Evolutionary conservation across 35 echinoderm and acorn worm genomes (phyloP), one percentile per base, ranked within the genome.

Genomic region (Patiria miniata): DNA sequence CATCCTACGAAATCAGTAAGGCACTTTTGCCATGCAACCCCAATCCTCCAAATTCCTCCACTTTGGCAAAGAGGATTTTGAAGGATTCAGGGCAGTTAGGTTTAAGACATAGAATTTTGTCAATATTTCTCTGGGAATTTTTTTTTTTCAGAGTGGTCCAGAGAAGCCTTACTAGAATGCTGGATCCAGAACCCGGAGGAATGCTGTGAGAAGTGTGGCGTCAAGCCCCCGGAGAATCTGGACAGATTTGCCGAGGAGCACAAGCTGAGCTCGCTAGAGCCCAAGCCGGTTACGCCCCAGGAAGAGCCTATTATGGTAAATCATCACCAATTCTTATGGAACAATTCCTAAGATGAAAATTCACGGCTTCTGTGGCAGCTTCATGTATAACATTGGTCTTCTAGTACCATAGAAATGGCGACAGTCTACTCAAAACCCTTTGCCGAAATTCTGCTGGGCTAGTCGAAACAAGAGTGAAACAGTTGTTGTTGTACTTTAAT

Each of bases 151-250:
- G 96, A 99, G 77, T 99, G 96, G 96, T 99, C 96, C 0, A 40
- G 96, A 69, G 96, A 99, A 53, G 50, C 65, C 17, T 57, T 95
- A 0, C 68, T 99, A 26, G 96, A 99, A 85, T 76, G 85, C 0
- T 99, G 96, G 96, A 99, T 95, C 47, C 68, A n/a, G 22, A 83
- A 95, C 61, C 89, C 93, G 15, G 65, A 33, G 36, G 96, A 91
- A 53, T 99, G 96, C 68, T 99, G 96, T 88, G 96, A 94, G 39
- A 92, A 52, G 44, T 89, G 86, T 51, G 96, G 96, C 18, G 96
- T 94, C 1, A 93, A 99, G 44, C 93, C 96, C 37, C 96, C 96
- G 1, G 92, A 93, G 40, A 93, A 97, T 30, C 80, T 88, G 1
- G 95, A 93, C 17, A 88, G 85, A 14, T 59, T 89, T 23, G 68